A percentile compares a stretch with the other conserved stretches of the same genome.
Conservation (phyloP, 2,113 vertebrate species). For the Salvelinus sp. region DNA sequence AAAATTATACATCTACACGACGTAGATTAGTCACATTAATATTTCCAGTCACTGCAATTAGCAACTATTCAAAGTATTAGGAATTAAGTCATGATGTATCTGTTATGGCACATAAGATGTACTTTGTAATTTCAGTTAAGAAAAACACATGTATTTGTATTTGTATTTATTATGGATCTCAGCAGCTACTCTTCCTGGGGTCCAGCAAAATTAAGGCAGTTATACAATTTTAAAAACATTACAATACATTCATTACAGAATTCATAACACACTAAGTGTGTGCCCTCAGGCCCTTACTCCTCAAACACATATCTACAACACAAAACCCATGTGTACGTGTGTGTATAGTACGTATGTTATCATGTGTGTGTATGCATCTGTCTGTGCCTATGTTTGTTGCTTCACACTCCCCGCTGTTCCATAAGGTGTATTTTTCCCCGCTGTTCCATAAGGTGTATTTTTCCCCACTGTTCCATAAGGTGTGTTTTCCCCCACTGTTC, state of each 20-base stretch:
- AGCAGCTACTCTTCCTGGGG: neutral
- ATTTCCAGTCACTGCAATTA: conserved; percentile 9
- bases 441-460: no score
- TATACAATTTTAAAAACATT: conserved; percentile 44
- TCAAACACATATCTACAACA: no score
- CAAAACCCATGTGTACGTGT: neutral
- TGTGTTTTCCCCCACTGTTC: no score
- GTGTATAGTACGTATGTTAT: neutral
- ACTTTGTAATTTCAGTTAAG: neutral
- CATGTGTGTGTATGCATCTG: no score
- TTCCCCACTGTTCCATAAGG: no score
- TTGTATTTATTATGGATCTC: neutral
- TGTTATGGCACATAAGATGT: conserved; percentile 7
- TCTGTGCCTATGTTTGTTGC: no score
- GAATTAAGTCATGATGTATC: conserved; percentile 18
- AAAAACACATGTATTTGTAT: neutral
- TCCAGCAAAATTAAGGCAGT: no score
- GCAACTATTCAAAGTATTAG: conserved; percentile 39
- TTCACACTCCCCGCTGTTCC: no score
- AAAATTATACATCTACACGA: conserved; percentile 31
- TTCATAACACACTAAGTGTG: no score
- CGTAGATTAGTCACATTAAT: conserved; percentile 30
- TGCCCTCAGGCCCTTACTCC: neutral
- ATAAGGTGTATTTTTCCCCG: no score
- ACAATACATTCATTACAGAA: no score